phyloP scores from a whole-genome alignment of 2,888 invertebrate species.

The Macropis europaea region DNA sequence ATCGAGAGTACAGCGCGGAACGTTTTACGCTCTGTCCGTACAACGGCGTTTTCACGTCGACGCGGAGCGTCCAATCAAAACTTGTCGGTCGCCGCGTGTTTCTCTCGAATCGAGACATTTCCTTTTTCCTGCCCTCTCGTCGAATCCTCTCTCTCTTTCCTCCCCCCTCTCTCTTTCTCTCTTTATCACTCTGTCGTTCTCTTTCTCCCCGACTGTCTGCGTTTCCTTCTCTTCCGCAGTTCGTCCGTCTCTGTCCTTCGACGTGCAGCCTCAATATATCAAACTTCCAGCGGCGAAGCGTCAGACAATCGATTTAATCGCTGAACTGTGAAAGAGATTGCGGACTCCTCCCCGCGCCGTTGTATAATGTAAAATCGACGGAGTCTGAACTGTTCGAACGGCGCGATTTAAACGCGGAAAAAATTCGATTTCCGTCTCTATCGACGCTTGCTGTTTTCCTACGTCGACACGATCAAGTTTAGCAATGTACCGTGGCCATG shows the following conservation, averaged over 20 bases:
- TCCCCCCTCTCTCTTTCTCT: background rate
- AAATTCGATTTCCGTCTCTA: slow-evolving; percentile 48
- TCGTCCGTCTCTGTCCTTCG: background rate
- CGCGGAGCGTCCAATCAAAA: slow-evolving; percentile 46
- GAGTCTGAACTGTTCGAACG: slow-evolving; percentile 16
- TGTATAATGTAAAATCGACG: slow-evolving; percentile 61
- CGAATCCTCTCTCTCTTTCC: background rate
- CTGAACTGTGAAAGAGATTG: slow-evolving; percentile 69
- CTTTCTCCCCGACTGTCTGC: background rate
- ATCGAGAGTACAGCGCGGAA: slow-evolving; percentile 44
- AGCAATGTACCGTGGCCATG: background rate
- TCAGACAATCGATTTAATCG: slow-evolving; percentile 72
- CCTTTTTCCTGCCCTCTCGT: slow-evolving; percentile 9
- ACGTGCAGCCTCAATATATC: slow-evolving; percentile 56
- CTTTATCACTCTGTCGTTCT: too few relatives aligned
- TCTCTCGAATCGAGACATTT: slow-evolving; percentile 39
- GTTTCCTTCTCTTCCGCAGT: background rate
- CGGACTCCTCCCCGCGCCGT: slow-evolving; percentile 34
- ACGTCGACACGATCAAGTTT: background rate
- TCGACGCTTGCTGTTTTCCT: background rate
- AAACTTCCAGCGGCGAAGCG: slow-evolving; percentile 60
- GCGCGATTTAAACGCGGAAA: slow-evolving; percentile 36
- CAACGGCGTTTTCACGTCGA: slow-evolving; percentile 11
- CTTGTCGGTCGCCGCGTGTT: slow-evolving; percentile 30
- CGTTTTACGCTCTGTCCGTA: slow-evolving; percentile 26